These are phyloP conservation scores for Elephantulus edwardii DNA, from an alignment of 2,113 vertebrate genomes.

Conservation along the genomic window DNA sequence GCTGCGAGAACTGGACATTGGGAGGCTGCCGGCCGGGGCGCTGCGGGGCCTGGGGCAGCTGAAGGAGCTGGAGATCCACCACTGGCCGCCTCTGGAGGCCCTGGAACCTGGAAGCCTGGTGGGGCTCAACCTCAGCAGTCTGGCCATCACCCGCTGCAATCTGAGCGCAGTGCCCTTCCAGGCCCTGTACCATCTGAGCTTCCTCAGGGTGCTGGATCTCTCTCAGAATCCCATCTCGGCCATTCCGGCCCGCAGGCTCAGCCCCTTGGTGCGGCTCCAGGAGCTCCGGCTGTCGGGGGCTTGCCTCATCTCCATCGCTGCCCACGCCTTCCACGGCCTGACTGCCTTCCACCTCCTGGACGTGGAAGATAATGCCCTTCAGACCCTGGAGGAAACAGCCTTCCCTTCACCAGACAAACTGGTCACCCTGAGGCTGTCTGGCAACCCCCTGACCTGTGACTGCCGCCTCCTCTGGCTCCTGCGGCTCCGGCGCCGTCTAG, in stretches of 20 bases:
- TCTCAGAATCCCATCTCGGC: conserved; percentile 91
- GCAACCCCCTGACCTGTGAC: conserved; percentile 92
- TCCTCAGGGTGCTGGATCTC: conserved; percentile 89
- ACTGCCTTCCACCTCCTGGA: conserved; percentile 88
- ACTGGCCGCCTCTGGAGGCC: conserved; percentile 86
- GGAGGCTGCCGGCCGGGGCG: conserved; percentile 84
- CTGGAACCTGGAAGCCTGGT: conserved; percentile 87
- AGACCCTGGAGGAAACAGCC: conserved; percentile 88
- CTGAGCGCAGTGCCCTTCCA: conserved; percentile 88
- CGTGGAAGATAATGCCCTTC: conserved; percentile 89
- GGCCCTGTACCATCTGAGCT: conserved; percentile 87
- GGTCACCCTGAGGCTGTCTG: conserved; percentile 88
- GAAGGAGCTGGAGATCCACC: conserved; percentile 85
- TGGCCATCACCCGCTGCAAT: conserved; percentile 89
- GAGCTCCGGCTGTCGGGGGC: conserved; percentile 90
- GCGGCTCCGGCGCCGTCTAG: conserved; percentile 83
- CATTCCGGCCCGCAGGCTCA: conserved; percentile 84
- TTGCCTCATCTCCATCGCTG: conserved; percentile 86
- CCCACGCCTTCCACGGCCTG: conserved; percentile 89
- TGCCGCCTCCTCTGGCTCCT: conserved; percentile 93
- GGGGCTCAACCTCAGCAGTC: conserved; percentile 89
- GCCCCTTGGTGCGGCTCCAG: conserved; percentile 87
- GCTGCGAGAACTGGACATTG: conserved; percentile 86
- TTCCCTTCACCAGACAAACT: conserved; percentile 90
- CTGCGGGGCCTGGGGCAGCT: conserved; percentile 86